phyloP scores from a whole-genome alignment of 30 jellyfish, hydroid and myxozoan genomes.

The Mastigias papua region DNA sequence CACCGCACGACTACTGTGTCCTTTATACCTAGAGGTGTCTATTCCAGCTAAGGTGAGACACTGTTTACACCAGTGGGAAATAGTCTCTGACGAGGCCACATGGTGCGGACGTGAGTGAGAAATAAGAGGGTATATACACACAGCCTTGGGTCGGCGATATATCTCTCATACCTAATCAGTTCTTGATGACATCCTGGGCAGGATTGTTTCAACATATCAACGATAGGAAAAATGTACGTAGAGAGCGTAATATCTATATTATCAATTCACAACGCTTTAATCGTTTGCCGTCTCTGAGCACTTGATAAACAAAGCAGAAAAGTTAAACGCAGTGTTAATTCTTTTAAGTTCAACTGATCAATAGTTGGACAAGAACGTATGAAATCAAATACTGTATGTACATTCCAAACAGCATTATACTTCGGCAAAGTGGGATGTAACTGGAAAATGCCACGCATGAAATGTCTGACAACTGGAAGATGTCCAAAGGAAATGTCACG shows the following conservation, averaged over 20 bases:
- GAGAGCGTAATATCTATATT: slow-evolving; percentile 21
- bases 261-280: background rate
- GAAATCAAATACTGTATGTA: slow-evolving; percentile 8
- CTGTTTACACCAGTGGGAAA: slow-evolving; percentile 6
- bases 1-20: slow-evolving; percentile 21
- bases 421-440: background rate
- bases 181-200: slow-evolving; percentile 13
- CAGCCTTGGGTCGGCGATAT: background rate
- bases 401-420: slow-evolving; percentile 4
- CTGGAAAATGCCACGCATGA: slow-evolving; percentile 7
- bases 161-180: background rate
- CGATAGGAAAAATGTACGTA: slow-evolving; percentile 20
- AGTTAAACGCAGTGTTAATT: background rate
- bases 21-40: background rate
- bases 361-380: slow-evolving; percentile 2
- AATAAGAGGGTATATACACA: background rate
- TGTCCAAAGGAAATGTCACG: slow-evolving; percentile 1
- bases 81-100: slow-evolving; percentile 1
- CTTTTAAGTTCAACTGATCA: background rate
- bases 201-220: background rate
- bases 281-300: slow-evolving; percentile 48
- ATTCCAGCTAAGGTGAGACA: background rate
- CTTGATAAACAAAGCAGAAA: slow-evolving; percentile 11
- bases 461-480: background rate
- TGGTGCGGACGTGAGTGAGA: background rate